These are phyloP conservation scores for Hydrolagus colliei DNA, from an alignment of 2,797 vertebrate species.

Conservation along the genomic window DNA sequence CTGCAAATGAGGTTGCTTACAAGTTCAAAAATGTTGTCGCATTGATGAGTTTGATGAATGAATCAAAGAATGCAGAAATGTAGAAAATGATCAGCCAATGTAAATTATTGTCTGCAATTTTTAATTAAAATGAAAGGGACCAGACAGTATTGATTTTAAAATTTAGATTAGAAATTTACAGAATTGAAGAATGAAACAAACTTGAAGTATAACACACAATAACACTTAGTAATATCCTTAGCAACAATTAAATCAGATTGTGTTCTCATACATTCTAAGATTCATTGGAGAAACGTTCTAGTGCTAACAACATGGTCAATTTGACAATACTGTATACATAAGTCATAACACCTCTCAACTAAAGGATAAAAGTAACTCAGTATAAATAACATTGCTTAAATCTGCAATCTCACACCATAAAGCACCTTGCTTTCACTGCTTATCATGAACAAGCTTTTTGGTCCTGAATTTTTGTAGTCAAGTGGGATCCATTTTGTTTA, in stretches of 20 bases:
- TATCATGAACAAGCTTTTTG: no score
- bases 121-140: constrained; percentile 24
- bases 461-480: no score
- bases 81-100: constrained; percentile 15
- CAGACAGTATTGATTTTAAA: neutral
- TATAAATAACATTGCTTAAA: neutral
- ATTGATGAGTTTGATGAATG: constrained; percentile 11
- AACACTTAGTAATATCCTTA: neutral
- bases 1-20: neutral
- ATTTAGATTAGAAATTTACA: neutral
- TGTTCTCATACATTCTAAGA: constrained; percentile 8
- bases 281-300: neutral
- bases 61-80: neutral
- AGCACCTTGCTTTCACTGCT: neutral
- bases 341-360: neutral
- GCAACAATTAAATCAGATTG: constrained; percentile 6
- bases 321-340: neutral
- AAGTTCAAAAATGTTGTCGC: neutral
- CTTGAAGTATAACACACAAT: neutral
- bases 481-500: no score
- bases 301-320: neutral
- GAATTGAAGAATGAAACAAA: constrained; percentile 17
- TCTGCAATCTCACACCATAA: neutral
- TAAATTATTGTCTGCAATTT: constrained; percentile 9
- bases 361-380: neutral